Percentiles rank a stretch among this genome's conserved stretches.
Conservation (phyloP, 2,797 vertebrate species). For the Menidia menidia region DNA sequence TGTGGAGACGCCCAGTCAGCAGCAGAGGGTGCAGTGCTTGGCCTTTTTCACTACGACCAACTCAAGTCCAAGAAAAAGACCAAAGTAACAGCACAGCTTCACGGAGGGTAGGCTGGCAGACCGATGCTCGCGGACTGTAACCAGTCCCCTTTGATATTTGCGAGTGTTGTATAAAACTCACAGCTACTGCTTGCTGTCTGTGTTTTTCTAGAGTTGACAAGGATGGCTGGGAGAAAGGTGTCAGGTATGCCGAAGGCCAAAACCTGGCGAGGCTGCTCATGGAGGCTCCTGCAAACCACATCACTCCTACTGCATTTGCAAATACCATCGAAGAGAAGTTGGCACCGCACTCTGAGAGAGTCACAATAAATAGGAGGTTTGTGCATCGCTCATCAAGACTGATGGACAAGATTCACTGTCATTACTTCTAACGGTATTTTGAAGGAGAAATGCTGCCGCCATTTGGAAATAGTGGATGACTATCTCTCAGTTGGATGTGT, state of each 20-base stretch:
- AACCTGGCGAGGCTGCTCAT: conserved; percentile 93
- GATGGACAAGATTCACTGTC: background rate
- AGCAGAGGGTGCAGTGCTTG: conserved; percentile 92
- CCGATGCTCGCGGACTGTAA: background rate
- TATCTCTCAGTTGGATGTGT: background rate
- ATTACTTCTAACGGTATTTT: background rate
- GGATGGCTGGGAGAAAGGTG: conserved; percentile 89
- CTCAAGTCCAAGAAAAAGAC: conserved; percentile 94
- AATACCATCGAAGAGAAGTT: conserved; percentile 89
- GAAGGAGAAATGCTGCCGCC: background rate
- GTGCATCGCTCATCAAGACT: conserved; percentile 6
- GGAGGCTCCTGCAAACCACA: conserved; percentile 94
- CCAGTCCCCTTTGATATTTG: background rate
- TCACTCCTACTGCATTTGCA: conserved; percentile 92
- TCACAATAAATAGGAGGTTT: conserved; percentile 78
- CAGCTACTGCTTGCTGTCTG: background rate
- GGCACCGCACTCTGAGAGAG: conserved; percentile 76
- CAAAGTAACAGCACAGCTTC: conserved; percentile 81
- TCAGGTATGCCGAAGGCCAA: conserved; percentile 91
- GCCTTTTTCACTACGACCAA: conserved; percentile 91
- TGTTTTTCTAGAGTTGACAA: conserved; percentile 76
- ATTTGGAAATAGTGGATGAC: background rate
- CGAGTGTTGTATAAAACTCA: background rate
- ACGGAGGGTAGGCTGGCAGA: conserved; percentile 84
- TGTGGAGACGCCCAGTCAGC: conserved; percentile 93